Conservation (phyloP, 2,113 vertebrate species). For the Porphyrio hochstetteri region DNA sequence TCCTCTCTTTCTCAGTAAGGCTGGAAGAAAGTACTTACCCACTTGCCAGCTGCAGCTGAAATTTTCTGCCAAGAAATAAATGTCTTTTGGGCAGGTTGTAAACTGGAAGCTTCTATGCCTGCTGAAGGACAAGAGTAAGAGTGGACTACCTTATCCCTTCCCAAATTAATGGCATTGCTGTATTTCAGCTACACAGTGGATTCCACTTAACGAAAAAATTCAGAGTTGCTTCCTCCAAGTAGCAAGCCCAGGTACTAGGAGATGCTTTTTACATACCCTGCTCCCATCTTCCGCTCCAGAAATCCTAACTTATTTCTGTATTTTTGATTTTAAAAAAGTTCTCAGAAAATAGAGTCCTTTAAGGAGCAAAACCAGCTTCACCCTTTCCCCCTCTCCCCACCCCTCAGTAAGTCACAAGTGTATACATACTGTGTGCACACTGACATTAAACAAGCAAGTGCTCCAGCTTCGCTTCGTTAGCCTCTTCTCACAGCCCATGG, state of each 20-base stretch:
- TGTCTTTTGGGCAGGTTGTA: constrained; percentile 44
- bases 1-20: constrained; percentile 1
- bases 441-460: not conserved
- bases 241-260: not conserved
- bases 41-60: constrained; percentile 51
- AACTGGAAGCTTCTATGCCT: constrained; percentile 16
- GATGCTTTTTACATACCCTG: not conserved
- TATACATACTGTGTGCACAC: not conserved
- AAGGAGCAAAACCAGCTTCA: not conserved
- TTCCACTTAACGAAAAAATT: not conserved
- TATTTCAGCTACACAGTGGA: not conserved
- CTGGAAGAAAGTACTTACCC: constrained; percentile 31
- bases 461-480: not conserved
- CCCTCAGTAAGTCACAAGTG: not conserved
- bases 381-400: not conserved
- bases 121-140: constrained; percentile 18
- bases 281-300: not conserved
- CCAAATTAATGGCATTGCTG: not conserved
- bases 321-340: not conserved
- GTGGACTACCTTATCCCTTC: not conserved
- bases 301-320: not conserved
- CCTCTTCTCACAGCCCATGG: not conserved
- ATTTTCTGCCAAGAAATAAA: constrained; percentile 58
- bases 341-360: not conserved
- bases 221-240: not conserved